These are phyloP conservation scores for Odocoileus hemionus DNA, from an alignment of 2,113 vertebrate species.

Conservation along the genomic window DNA sequence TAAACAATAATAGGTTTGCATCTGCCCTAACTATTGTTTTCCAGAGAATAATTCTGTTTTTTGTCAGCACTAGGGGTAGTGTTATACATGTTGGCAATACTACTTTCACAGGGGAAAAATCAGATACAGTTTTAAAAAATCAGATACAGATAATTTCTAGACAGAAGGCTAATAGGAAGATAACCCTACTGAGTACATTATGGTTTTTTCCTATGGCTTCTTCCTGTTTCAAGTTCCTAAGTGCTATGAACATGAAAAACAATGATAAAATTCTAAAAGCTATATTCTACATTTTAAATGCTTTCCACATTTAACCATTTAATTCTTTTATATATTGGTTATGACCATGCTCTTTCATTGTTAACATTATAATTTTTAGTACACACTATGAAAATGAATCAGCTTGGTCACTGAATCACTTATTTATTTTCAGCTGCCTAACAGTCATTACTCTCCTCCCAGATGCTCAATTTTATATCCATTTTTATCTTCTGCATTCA, in stretches of 20 bases:
- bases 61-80: neutral
- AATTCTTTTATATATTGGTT: neutral
- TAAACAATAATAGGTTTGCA: neutral
- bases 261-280: neutral
- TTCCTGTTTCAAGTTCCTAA: neutral
- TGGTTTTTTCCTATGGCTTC: neutral
- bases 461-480: slow-evolving; percentile 48
- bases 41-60: neutral
- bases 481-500: slow-evolving; percentile 47
- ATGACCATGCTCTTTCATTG: neutral
- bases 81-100: neutral
- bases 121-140: neutral
- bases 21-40: neutral
- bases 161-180: neutral
- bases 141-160: neutral
- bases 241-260: neutral
- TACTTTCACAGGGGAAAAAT: neutral
- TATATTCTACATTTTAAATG: neutral
- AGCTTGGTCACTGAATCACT: slow-evolving; percentile 21
- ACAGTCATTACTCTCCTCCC: slow-evolving; percentile 18
- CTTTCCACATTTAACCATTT: neutral
- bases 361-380: slow-evolving; percentile 15
- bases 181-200: neutral
- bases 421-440: slow-evolving; percentile 28
- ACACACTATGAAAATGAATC: neutral